Evolutionary conservation across 1,140 invertebrate genomes (phyloP).

Genomic region (Acromyrmex charruanus): DNA sequence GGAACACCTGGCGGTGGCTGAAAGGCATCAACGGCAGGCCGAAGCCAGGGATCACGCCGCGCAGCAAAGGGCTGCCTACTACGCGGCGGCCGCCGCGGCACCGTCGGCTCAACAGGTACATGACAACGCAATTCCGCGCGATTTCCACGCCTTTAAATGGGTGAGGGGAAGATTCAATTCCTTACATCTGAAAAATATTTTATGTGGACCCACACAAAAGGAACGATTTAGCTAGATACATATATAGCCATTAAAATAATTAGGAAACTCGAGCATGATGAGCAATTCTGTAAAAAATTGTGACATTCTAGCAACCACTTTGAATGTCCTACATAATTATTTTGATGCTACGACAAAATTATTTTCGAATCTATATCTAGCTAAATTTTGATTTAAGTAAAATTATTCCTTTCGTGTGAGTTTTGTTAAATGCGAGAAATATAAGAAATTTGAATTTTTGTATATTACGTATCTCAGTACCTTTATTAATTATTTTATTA

Average conservation of each 20-base stretch:
- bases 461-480: background rate
- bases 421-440: background rate
- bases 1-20: slow-evolving; percentile 70
- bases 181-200: background rate
- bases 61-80: slow-evolving; percentile 81
- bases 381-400: too few species aligned
- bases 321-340: too few species aligned
- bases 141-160: background rate
- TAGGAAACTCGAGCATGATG: too few species aligned
- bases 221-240: too few species aligned
- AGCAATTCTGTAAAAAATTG: too few species aligned
- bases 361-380: too few species aligned
- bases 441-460: background rate
- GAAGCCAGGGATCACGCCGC: slow-evolving; percentile 81
- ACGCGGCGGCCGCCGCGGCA: slow-evolving; percentile 77
- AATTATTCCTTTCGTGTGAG: too few species aligned
- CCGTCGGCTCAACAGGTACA: slow-evolving; percentile 83
- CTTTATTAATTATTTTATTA: background rate
- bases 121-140: background rate
- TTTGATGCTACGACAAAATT: too few species aligned
- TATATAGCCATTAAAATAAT: too few species aligned
- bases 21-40: slow-evolving; percentile 81
- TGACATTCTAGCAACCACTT: too few species aligned
- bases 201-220: too few species aligned
- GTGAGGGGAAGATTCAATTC: too few species aligned